A percentile compares a stretch with the other conserved stretches of the same genome.
phyloP scores from a whole-genome alignment of 2,888 invertebrate genomes.

The Scaptomyza reducta region DNA sequence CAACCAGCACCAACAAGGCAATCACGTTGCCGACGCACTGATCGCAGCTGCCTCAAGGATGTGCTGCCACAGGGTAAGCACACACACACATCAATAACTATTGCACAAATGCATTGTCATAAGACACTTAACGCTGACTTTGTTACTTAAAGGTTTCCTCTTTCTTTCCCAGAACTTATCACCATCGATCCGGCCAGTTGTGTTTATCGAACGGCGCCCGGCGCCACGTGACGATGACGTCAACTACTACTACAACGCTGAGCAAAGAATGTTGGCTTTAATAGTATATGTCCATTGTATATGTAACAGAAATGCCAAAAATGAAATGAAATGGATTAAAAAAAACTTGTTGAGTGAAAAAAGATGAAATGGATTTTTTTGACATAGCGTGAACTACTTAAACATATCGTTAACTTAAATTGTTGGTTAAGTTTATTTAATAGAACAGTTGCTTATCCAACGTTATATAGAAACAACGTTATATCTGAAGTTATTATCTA shows the following conservation, averaged over 20 bases:
- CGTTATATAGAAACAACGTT: too few relatives aligned
- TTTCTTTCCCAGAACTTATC: constrained; percentile 50
- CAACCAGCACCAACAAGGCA: constrained; percentile 5
- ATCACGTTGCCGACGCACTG: constrained; percentile 47
- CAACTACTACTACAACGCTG: constrained; percentile 2
- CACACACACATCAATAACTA: neutral
- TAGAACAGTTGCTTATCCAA: too few relatives aligned
- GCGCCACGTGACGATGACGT: constrained; percentile 31
- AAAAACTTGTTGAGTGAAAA: neutral
- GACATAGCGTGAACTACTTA: neutral
- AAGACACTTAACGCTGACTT: neutral
- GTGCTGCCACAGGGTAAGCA: constrained; percentile 43
- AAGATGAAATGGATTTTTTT: neutral
- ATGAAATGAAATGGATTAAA: constrained; percentile 1
- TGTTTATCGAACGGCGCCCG: constrained; percentile 49
- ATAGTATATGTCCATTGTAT: neutral
- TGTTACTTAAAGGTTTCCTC: neutral
- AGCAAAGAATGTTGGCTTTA: neutral
- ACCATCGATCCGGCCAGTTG: constrained; percentile 63
- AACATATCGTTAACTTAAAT: neutral
- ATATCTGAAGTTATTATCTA: too few relatives aligned
- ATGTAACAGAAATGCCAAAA: constrained; percentile 1
- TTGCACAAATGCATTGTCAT: too few relatives aligned
- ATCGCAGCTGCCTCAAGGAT: constrained; percentile 50
- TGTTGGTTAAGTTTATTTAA: neutral